A percentile compares a stretch with the other conserved stretches of the same genome.
Conservation (phyloP, 2,113 vertebrate species). For the Balaeniceps rex region DNA sequence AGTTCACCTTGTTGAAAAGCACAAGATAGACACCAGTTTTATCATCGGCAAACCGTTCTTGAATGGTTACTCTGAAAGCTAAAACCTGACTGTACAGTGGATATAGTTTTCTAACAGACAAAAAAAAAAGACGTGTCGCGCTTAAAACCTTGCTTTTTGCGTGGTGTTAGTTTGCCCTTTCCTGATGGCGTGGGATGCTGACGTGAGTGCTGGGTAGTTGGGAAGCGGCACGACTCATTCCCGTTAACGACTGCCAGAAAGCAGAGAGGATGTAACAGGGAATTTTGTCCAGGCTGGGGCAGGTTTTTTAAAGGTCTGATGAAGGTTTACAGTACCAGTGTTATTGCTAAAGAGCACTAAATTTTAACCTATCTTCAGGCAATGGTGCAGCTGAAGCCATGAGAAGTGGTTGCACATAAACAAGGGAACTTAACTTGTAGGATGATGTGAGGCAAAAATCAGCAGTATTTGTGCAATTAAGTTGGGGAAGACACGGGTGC, state of each 20-base stretch:
- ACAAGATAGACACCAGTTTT: not conserved
- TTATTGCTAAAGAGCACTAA: not conserved
- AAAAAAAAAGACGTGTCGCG: rapidly evolving
- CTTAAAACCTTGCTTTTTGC: not conserved
- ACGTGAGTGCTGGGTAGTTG: not conserved
- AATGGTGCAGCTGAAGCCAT: not conserved
- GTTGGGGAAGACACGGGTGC: not conserved
- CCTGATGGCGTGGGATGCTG: not conserved
- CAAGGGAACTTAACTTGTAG: not conserved
- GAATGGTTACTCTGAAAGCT: not conserved
- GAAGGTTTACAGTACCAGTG: not conserved
- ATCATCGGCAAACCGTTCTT: not conserved
- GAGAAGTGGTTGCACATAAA: not conserved
- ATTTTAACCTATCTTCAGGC: not conserved
- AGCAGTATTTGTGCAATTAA: not conserved
- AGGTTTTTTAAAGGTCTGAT: not conserved
- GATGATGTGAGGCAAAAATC: not conserved
- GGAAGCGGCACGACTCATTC: not conserved
- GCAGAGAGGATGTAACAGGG: not conserved
- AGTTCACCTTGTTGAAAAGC: not conserved
- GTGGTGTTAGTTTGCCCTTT: not conserved
- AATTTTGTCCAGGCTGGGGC: not conserved
- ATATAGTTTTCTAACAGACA: not conserved
- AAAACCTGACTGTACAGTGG: not conserved
- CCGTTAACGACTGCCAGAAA: not conserved